Base-by-base conservation (phyloP, 2,797 vertebrate species). In the Anomalospiza imberbis region DNA sequence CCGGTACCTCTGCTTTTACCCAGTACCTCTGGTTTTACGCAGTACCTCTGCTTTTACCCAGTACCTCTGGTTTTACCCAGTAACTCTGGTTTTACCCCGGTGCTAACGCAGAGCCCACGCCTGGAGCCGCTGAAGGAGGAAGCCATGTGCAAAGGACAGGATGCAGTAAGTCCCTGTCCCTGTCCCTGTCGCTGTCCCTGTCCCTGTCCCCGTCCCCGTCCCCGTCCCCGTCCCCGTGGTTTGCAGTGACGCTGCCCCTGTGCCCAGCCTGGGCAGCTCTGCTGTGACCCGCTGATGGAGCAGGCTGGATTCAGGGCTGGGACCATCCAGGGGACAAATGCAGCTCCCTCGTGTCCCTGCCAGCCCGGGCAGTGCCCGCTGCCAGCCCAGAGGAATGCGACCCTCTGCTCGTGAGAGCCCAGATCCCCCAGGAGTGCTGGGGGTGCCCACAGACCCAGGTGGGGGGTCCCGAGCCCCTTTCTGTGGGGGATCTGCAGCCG, bases 111-210 rank as follows among this genome's bases (percentile, higher is more conserved):
- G 98, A 98, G 98, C 97, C 99, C 99, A 1, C 98, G 98, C 85
- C 92, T 99, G 98, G 99, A 99, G 97, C 99, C 99, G 0, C 95
- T 98, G 72, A 98, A 98, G 66, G 98, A 99, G 91, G 98, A 99
- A 60, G 95, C 97, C 3, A 83, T 98, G 93, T 95, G 98, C 97
- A 98, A 98, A 47, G 98, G 98, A 61, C 97, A 98, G 86, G 96
- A 96, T 45, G 98, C 98, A 81, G 99, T 99, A 93, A 99, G 99
- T 98, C 65, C 20, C 19, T 18, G 31, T 11, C 55, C 18, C 44
- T 20, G 44, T 44, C 44, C 44, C 44, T 44, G 44, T 44, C 44
- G 44, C 44, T 44, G 44, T 44, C 44, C 42, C 42, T 7, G 10
- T 31, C 50, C 17, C 17, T 18, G 28, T 18, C 28, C 26, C 26